Evolutionary conservation across 2,797 vertebrate species (phyloP).

Genomic region (Scolopax rusticola): DNA sequence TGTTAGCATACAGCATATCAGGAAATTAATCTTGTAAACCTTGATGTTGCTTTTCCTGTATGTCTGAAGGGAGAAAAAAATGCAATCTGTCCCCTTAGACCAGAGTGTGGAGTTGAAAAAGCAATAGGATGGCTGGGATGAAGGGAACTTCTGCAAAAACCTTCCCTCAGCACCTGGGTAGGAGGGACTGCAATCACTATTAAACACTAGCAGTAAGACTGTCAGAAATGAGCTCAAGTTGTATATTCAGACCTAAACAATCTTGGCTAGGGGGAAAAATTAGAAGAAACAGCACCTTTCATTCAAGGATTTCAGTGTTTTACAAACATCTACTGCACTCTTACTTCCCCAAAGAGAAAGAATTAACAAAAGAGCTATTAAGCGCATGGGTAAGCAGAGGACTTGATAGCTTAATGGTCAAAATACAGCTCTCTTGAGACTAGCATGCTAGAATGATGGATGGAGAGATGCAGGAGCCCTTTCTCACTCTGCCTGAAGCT

Average conservation of each 20-base stretch:
- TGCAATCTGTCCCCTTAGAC: background rate
- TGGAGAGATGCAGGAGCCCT: background rate
- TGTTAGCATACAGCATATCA: background rate
- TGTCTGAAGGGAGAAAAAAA: background rate
- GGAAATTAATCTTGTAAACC: background rate
- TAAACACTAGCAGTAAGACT: background rate
- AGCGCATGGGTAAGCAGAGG: background rate
- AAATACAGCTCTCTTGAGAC: background rate
- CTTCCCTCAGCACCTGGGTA: background rate
- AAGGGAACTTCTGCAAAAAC: background rate
- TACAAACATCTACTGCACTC: background rate
- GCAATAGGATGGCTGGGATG: background rate
- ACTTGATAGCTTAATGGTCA: background rate
- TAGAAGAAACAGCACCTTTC: background rate
- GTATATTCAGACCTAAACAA: background rate
- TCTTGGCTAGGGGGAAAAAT: background rate
- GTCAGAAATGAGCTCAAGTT: background rate
- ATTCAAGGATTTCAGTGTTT: background rate
- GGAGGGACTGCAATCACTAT: background rate
- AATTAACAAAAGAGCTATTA: background rate
- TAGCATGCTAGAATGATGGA: background rate
- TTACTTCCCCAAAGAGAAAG: background rate
- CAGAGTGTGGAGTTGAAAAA: background rate
- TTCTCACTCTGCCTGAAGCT: background rate
- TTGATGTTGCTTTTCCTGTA: background rate